These are phyloP conservation scores for Rhombomys opimus DNA, from an alignment of 2,113 vertebrate genomes.

Conservation along the genomic window DNA sequence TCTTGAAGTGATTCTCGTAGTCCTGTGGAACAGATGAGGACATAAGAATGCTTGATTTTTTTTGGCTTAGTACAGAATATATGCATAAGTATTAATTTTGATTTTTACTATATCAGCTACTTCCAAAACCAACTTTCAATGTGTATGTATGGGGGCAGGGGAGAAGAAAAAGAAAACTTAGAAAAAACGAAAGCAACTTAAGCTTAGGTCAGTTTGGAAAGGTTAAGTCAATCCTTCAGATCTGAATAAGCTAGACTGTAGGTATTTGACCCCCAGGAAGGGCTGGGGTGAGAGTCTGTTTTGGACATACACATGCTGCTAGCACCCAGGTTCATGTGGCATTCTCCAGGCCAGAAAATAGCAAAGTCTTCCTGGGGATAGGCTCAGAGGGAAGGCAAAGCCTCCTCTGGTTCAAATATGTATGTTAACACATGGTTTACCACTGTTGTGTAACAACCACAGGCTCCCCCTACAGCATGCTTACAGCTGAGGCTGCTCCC, in stretches of 20 bases:
- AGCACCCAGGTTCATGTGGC: neutral
- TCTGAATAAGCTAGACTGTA: neutral
- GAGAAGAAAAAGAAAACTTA: no score
- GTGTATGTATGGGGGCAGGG: accelerated
- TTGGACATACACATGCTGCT: no score
- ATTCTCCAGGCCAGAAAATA: neutral
- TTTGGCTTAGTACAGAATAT: neutral
- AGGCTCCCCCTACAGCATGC: neutral
- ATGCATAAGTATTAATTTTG: neutral
- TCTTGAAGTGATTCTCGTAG: neutral
- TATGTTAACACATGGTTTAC: neutral
- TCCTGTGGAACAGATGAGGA: accelerated
- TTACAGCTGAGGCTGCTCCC: neutral
- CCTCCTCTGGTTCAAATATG: neutral
- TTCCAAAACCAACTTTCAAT: neutral
- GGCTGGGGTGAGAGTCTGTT: neutral
- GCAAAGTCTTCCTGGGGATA: neutral
- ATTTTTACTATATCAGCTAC: neutral
- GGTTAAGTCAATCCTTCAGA: neutral
- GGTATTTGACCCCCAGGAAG: neutral
- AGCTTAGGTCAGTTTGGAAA: neutral
- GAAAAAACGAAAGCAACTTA: neutral
- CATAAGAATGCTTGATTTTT: neutral
- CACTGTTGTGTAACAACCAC: neutral
- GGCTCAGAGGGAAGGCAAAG: neutral